phyloP scores from a whole-genome alignment of 2,888 invertebrate species.

The Strigamia maritima region DNA sequence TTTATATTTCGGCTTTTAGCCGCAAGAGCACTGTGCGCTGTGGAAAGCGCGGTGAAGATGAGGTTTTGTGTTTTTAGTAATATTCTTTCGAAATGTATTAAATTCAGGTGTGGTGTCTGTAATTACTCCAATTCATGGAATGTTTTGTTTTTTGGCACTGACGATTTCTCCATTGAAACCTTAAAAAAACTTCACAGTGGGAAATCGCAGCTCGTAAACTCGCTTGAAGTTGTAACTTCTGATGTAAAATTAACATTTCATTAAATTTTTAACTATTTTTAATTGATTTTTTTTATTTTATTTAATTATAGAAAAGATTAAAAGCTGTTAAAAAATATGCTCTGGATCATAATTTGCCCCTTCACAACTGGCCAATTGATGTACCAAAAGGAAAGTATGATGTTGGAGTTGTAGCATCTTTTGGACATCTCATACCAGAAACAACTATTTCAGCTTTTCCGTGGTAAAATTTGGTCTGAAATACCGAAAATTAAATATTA shows the following conservation, averaged over 20 bases:
- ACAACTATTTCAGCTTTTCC: constrained; percentile 72
- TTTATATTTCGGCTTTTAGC: neutral
- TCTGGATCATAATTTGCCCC: constrained; percentile 58
- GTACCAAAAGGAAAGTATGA: constrained; percentile 61
- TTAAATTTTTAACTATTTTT: constrained; percentile 50
- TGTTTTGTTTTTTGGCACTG: constrained; percentile 82
- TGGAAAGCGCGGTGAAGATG: too few species aligned
- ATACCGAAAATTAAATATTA: neutral
- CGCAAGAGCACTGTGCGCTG: neutral
- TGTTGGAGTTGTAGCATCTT: constrained; percentile 86
- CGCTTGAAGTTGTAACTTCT: constrained; percentile 67
- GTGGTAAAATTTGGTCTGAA: constrained; percentile 60
- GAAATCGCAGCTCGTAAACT: constrained; percentile 54
- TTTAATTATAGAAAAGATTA: constrained; percentile 46
- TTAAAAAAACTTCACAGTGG: constrained; percentile 64
- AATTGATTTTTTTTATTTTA: neutral
- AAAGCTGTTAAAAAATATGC: constrained; percentile 70
- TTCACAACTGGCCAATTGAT: constrained; percentile 62
- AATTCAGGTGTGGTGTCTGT: neutral
- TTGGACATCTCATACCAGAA: constrained; percentile 83
- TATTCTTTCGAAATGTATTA: too few species aligned
- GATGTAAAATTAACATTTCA: constrained; percentile 54
- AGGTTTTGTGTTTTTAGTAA: neutral
- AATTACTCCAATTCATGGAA: constrained; percentile 54
- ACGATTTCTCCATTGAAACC: constrained; percentile 74